Evolutionary conservation across 2,888 invertebrate species (phyloP), one percentile per base, ranked within the genome.

Genomic region (Hypolimnas misippus): DNA sequence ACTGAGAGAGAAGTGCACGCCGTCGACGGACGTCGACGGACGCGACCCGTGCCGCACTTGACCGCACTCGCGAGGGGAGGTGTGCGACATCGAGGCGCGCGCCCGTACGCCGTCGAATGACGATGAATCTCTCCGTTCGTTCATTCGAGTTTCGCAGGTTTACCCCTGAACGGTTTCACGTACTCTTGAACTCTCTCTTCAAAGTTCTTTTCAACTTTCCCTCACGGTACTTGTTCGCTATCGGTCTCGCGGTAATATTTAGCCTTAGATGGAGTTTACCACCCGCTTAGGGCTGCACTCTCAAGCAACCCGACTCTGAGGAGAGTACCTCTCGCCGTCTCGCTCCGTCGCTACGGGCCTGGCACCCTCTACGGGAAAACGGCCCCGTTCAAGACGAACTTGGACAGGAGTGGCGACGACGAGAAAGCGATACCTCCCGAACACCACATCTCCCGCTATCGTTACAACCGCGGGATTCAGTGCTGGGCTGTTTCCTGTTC

Each of bases 151-250:
- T 93, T 93, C 89, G 93, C 93, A 88, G 93, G 88, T 85, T 91
- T 90, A 87, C 87, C 88, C 84, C 85, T 87, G 89, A 86, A 84
- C 90, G 86, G 88, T 92, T 80, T 79, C 89, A 92, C 89, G 86
- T 84, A 83, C 87, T 89, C 76, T 87, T 89, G 81, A 86, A 89
- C 87, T 89, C 87, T 87, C 83, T 94, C 92, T 94, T 93, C 93
- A 93, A 93, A 94, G 94, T 94, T 90, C 93, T 94, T 94, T 94
- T 92, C 93, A 94, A 88, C 94, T 94, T 94, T 94, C 93, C 93
- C 93, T 94, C 94, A 93, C 93, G 93, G 93, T 93, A 93, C 93
- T 94, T 94, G 87, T 89, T 91, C 88, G 92, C 94, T 94, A 94
- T 94, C 93, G 93, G 93, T 92, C 93, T 94, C 93, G 87, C 88